A percentile compares a stretch with the other conserved stretches of the same genome.
Evolutionary conservation across 92 coral and sea anemone genomes (phyloP).

Genomic region (Scolanthus callimorphus): DNA sequence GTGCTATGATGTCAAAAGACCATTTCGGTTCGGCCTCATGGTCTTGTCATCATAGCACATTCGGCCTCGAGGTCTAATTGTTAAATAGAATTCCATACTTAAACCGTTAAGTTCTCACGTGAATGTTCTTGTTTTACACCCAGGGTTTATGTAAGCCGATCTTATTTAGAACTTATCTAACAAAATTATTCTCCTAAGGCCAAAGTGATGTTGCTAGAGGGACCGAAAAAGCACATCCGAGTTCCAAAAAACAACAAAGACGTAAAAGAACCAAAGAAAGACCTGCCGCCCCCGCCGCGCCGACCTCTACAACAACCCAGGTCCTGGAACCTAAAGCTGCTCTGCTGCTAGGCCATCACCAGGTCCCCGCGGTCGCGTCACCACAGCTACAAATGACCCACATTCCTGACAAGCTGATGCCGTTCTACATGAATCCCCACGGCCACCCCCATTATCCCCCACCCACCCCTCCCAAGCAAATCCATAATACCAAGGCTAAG

Average conservation of each 20-base stretch:
- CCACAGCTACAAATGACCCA: constrained; percentile 74
- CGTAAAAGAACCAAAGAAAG: constrained; percentile 39
- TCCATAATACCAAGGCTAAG: constrained; percentile 64
- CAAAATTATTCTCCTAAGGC: constrained; percentile 55
- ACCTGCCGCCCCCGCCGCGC: constrained; percentile 56
- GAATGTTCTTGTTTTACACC: too few species aligned
- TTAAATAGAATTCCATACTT: too few species aligned
- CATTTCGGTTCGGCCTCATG: too few species aligned
- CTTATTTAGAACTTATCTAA: too few species aligned
- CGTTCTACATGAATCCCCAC: constrained; percentile 78
- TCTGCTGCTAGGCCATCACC: constrained; percentile 85
- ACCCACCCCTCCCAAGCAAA: constrained; percentile 30
- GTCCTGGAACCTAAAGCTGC: constrained; percentile 89
- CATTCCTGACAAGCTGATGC: constrained; percentile 81
- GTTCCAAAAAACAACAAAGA: constrained; percentile 41
- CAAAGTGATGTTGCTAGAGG: constrained; percentile 78
- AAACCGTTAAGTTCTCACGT: too few species aligned
- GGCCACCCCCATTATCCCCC: constrained; percentile 34
- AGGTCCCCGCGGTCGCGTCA: constrained; percentile 79
- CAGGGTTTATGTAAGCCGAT: too few species aligned
- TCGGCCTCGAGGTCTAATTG: too few species aligned
- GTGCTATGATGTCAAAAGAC: too few species aligned
- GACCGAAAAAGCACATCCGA: constrained; percentile 54
- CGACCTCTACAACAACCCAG: constrained; percentile 82
- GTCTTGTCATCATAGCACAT: too few species aligned